phyloP scores from a whole-genome alignment of 2,113 vertebrate species.

The Rhea pennata region DNA sequence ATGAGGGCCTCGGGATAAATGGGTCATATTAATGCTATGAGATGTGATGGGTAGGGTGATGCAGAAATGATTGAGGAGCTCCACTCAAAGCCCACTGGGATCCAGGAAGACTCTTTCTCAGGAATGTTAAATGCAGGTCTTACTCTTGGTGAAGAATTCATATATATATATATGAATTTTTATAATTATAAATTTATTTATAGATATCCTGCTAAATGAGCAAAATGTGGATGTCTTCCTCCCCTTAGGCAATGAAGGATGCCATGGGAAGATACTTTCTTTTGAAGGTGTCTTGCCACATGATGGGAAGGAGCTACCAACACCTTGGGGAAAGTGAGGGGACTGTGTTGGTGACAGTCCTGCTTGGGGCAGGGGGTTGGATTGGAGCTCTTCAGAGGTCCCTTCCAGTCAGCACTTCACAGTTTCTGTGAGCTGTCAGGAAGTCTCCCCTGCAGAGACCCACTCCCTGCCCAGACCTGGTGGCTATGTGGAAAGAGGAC shows the following conservation, averaged over 20 bases:
- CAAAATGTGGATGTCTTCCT: too few species aligned
- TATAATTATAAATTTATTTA: too few species aligned
- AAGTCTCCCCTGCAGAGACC: neutral
- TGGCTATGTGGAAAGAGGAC: neutral
- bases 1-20: neutral
- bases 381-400: neutral
- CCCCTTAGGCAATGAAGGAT: too few species aligned
- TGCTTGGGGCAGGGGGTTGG: neutral
- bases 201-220: too few species aligned
- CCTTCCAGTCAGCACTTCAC: neutral
- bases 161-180: too few species aligned
- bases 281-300: too few species aligned
- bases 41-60: neutral
- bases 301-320: too few species aligned
- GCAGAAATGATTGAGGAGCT: neutral
- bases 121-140: too few species aligned
- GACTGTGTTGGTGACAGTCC: fast-evolving
- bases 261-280: too few species aligned
- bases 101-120: neutral
- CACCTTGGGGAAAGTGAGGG: neutral
- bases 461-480: neutral
- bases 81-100: neutral
- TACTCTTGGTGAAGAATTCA: neutral
- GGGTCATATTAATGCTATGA: neutral
- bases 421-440: neutral